Evolutionary conservation across 2,113 vertebrate species (phyloP), one percentile per base, ranked within the genome.

Genomic region (Australoheros scitulus): DNA sequence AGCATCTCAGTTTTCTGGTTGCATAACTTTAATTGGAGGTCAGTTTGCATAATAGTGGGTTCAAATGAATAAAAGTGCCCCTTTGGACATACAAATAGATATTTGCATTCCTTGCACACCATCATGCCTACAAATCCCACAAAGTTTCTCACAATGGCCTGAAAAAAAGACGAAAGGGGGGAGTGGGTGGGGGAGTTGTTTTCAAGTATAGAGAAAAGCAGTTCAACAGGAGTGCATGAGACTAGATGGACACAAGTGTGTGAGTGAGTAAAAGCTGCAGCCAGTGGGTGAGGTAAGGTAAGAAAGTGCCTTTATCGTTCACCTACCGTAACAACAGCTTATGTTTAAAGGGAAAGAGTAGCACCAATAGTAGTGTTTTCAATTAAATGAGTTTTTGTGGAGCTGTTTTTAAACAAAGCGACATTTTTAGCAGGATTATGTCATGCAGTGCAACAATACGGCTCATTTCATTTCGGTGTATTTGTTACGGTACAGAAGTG

Each of bases 271-370:
- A 43, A 84, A 81, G 17, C 41, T 50, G 17, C 60, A 55, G 55
- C 79, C 55, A 29, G 61, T 20, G 15, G 41, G 22, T 52, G 60
- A 63, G 79, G 75, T 61, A 88, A 89, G 93, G 93, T 93, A 95
- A 91, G 90, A 84, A 90, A 24, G 10, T 32, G 2, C 1, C 7
- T 79, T 80, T 79, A 18, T 29, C 3, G 36, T 34, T 55, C 65
- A 3, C 47, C 22, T 68, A 22, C 50, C 15, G 24, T 43, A 17
- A 1, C 0, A 10, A 38, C 20, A 47, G 41, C 3, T 55, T 50
- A 15, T 57, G 2, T 22, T 63, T 43, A 61, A 32, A 61, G 26
- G 4, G 14, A 14, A 34, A 36, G 32, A 52, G 13, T 26, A 13
- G 2, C 1, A 36, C 11, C 6, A 3, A 43, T 29, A 50, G 9